Conservation (phyloP, 2,113 vertebrate species). For the Periophthalmus modestus region DNA sequence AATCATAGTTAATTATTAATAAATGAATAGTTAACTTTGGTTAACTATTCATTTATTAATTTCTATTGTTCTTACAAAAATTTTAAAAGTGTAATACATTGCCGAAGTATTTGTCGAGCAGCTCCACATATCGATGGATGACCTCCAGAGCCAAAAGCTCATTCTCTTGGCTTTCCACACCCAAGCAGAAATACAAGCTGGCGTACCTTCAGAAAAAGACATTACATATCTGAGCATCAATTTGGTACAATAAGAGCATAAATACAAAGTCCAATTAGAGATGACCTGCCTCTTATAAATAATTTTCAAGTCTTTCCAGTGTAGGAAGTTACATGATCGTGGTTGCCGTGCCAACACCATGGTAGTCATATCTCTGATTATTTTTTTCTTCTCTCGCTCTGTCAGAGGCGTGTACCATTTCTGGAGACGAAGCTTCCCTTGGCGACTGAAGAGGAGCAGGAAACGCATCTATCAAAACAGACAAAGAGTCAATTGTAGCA, state of each 20-base stretch:
- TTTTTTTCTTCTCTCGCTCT: conserved; percentile 94
- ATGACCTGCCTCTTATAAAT: conserved; percentile 91
- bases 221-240: neutral
- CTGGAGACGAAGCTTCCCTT: conserved; percentile 95
- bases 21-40: too few species aligned
- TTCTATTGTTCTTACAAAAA: neutral
- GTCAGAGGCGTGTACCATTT: conserved; percentile 92
- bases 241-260: neutral
- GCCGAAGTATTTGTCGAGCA: conserved; percentile 98
- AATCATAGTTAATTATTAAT: neutral
- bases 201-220: conserved; percentile 84
- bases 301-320: conserved; percentile 97
- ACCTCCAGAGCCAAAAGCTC: conserved; percentile 93
- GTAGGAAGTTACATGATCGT: conserved; percentile 91
- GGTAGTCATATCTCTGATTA: conserved; percentile 89
- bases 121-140: conserved; percentile 95
- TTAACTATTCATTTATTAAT: too few species aligned
- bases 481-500: conserved; percentile 15
- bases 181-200: conserved; percentile 97
- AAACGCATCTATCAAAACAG: conserved; percentile 85
- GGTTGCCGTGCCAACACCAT: conserved; percentile 88
- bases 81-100: conserved; percentile 78
- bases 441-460: conserved; percentile 96
- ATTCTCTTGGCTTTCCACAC: conserved; percentile 90
- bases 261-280: neutral